Evolutionary conservation across 2,113 vertebrate species (phyloP).

Genomic region (Miniopterus natalensis): DNA sequence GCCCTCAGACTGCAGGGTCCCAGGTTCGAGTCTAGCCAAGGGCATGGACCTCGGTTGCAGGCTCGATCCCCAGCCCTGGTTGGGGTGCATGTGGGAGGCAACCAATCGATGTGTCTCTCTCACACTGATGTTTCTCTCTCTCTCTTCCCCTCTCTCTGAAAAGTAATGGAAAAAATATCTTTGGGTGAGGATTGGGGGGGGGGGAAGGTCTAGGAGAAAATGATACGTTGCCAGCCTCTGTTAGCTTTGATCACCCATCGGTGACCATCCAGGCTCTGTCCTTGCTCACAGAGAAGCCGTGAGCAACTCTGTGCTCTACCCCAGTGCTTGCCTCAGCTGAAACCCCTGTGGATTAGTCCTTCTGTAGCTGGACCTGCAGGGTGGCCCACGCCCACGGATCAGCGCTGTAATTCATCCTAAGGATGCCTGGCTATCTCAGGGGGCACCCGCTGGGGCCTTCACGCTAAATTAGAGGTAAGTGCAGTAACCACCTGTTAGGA

Average conservation of each 20-base stretch:
- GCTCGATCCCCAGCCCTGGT: no score
- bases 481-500: conserved; percentile 46
- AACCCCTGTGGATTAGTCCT: neutral
- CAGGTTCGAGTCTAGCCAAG: no score
- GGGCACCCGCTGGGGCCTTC: neutral
- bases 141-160: no score
- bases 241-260: neutral
- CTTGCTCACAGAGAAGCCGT: neutral
- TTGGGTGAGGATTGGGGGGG: no score
- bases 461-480: conserved; percentile 49
- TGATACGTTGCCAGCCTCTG: no score
- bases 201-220: neutral
- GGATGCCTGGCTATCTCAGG: neutral
- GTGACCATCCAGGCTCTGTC: neutral
- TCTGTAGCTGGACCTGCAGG: neutral
- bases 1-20: no score
- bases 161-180: no score
- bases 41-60: no score
- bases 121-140: no score
- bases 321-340: neutral
- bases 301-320: neutral
- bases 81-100: no score
- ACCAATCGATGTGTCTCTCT: no score
- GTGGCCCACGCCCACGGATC: neutral
- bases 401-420: neutral